A percentile compares a stretch with the other conserved stretches of the same genome.
phyloP scores from a whole-genome alignment of 2,113 vertebrate species.

The Sorex fumeus region DNA sequence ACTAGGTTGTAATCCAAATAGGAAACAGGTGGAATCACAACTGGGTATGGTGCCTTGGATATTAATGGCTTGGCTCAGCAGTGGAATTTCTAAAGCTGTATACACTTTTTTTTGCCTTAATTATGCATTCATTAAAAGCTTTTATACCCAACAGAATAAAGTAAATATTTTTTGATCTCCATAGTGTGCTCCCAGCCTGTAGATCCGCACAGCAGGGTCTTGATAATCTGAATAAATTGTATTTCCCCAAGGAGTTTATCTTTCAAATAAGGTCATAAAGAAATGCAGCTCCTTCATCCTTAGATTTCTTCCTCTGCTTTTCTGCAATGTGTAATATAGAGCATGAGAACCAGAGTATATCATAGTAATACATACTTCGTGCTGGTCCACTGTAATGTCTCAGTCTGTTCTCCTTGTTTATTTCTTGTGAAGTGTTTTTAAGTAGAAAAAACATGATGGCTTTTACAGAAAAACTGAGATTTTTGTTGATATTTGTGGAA shows the following conservation, averaged over 20 bases:
- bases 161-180: slow-evolving; percentile 95
- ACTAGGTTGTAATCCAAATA: slow-evolving; percentile 88
- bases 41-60: slow-evolving; percentile 87
- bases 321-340: slow-evolving; percentile 85
- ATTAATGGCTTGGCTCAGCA: slow-evolving; percentile 91
- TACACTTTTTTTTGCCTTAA: slow-evolving; percentile 92
- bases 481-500: slow-evolving; percentile 46
- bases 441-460: slow-evolving; percentile 65
- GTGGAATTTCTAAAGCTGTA: slow-evolving; percentile 90
- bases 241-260: slow-evolving; percentile 93
- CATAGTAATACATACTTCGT: slow-evolving; percentile 80
- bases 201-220: slow-evolving; percentile 94
- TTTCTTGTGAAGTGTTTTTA: slow-evolving; percentile 81
- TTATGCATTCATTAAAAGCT: slow-evolving; percentile 95
- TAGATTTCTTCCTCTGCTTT: slow-evolving; percentile 88
- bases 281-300: slow-evolving; percentile 89
- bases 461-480: not conserved
- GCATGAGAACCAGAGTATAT: slow-evolving; percentile 80
- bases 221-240: slow-evolving; percentile 95
- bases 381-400: slow-evolving; percentile 87
- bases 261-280: slow-evolving; percentile 93
- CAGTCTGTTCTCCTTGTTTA: slow-evolving; percentile 83
- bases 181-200: slow-evolving; percentile 93
- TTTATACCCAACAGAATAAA: slow-evolving; percentile 94
- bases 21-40: slow-evolving; percentile 91